phyloP scores from a whole-genome alignment of 2,113 vertebrate genomes.

The Nannobrachium achirus region DNA sequence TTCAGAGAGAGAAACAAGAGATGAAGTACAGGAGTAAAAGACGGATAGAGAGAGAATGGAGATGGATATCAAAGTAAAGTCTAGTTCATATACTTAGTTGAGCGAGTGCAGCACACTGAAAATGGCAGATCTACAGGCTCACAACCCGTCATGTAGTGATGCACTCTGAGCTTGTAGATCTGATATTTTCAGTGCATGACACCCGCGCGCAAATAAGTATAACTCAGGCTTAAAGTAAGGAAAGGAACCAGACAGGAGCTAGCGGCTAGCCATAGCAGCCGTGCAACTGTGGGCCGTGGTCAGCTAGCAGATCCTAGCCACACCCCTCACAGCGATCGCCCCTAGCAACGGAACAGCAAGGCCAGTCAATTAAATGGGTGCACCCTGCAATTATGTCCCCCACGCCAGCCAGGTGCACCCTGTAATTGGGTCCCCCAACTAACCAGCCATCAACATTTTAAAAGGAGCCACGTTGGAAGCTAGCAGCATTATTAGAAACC shows the following conservation, averaged over 20 bases:
- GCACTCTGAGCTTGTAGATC: too few species aligned
- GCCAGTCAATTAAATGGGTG: conserved; percentile 66
- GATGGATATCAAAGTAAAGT: not conserved
- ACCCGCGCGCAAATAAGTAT: too few species aligned
- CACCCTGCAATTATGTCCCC: conserved; percentile 76
- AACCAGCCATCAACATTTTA: conserved; percentile 66
- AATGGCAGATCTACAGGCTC: too few species aligned
- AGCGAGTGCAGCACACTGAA: too few species aligned
- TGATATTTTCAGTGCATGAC: too few species aligned
- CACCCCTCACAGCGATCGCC: conserved; percentile 42
- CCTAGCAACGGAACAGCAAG: conserved; percentile 63
- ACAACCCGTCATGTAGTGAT: too few species aligned
- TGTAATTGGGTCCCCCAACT: conserved; percentile 73
- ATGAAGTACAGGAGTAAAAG: not conserved
- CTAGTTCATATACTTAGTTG: too few species aligned
- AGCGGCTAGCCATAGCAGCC: conserved; percentile 64
- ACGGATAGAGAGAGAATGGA: not conserved
- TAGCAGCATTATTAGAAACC: conserved; percentile 67
- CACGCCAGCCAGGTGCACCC: conserved; percentile 73
- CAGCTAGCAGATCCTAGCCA: conserved; percentile 27
- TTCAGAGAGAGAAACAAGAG: not conserved
- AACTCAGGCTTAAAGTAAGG: too few species aligned
- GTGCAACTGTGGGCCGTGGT: conserved; percentile 47
- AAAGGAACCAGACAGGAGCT: not conserved
- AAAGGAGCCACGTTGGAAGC: conserved; percentile 60